A percentile compares a stretch with the other conserved stretches of the same genome.
Evolutionary conservation across 2,888 invertebrate species (phyloP).

Genomic region (Herminia tarsipennalis): DNA sequence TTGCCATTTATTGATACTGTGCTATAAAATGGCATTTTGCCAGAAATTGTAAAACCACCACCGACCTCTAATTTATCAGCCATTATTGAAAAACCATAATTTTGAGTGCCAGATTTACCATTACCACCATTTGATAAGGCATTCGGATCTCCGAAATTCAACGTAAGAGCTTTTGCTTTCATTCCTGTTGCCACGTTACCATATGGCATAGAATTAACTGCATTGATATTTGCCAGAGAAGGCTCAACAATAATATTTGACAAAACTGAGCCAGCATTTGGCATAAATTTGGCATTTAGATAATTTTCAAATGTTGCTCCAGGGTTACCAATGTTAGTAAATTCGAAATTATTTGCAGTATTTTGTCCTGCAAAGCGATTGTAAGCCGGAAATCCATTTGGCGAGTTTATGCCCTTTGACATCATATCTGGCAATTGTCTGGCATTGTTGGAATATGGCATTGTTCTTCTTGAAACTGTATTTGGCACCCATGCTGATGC

Average conservation of each 20-base stretch:
- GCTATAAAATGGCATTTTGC: slow-evolving; percentile 64
- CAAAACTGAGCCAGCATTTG: not conserved
- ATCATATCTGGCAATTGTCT: no score
- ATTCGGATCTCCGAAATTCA: slow-evolving; percentile 16
- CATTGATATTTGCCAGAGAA: not conserved
- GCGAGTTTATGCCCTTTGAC: no score
- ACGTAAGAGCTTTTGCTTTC: slow-evolving; percentile 8
- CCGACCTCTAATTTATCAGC: slow-evolving; percentile 63
- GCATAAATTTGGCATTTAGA: not conserved
- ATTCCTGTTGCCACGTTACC: not conserved
- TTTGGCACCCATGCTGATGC: no score
- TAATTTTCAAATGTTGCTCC: no score
- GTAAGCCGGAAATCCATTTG: no score
- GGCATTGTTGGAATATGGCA: no score
- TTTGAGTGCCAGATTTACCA: slow-evolving; percentile 11
- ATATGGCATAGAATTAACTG: not conserved
- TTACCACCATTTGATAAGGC: not conserved
- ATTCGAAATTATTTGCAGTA: no score
- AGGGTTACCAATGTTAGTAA: no score
- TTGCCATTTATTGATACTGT: slow-evolving; percentile 60
- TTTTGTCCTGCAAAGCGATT: no score
- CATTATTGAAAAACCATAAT: slow-evolving; percentile 56
- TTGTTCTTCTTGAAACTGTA: no score
- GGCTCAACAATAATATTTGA: not conserved
- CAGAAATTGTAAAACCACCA: slow-evolving; percentile 62